Evolutionary conservation across 2,797 vertebrate genomes (phyloP), one percentile per base, ranked within the genome.

Genomic region (Acipenser oxyrinchus): DNA sequence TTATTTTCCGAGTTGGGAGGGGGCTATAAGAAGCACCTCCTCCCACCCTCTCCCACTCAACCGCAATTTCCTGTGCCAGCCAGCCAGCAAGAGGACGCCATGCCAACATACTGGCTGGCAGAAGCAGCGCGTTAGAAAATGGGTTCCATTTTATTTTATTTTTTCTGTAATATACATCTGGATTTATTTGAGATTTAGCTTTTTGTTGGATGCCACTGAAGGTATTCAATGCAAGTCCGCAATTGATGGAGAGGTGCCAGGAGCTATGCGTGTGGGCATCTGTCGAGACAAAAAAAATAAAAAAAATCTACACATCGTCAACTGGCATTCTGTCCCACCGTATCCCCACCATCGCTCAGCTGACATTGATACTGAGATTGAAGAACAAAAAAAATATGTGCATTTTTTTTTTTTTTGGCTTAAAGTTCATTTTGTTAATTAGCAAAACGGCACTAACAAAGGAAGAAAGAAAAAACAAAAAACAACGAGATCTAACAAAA

Each of bases 201-300:
- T 68, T 80, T 75, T 74, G 72, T 73, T 77, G 71, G 73, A 82
- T 71, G 72, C 72, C 77, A 72, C 74, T 74, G 77, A 74, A 80
- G 69, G 69, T 55, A 75, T 68, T 67, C 68, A 67, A 69, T 10
- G n/a, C 9, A 55, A 68, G 72, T 73, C 71, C 72, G 68, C 50
- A 48, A 65, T 70, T 78, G 68, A 76, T 68, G 72, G 75, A 69
- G 62, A 69, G 70, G 66, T 92, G 89, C 91, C 91, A 91, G 81
- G 83, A 80, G 87, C 83, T 85, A 84, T 74, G 72, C 68, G 82
- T n/a, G 88, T 84, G 91, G n/a, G 91, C 91, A 95, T 91, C 87
- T 91, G 90, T 85, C 82, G 82, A 72, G 79, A 81, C 88, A 88
- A 87, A 84, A 88, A 12, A 3, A 53, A 53, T 10, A 4, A 55